Base-by-base conservation (phyloP, 2,113 vertebrate species). In the Smithornis capensis region DNA sequence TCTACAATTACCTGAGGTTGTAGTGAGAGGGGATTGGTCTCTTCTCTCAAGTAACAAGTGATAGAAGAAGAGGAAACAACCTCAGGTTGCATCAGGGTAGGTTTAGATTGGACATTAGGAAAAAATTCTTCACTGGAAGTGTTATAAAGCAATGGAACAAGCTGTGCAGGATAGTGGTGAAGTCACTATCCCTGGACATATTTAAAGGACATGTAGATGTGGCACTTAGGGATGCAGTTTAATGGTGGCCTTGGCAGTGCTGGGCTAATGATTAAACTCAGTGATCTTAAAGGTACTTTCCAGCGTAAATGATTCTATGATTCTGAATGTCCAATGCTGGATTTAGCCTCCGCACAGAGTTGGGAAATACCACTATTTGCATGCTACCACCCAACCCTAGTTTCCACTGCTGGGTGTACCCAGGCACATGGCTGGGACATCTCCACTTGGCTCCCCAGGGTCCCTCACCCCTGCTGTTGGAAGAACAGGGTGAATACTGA, bases 381-480 rank as follows among this genome's bases (percentile, higher is more conserved):
- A 47, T 17, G 18, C 57, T 14, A 1, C 13, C 14, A 24, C 33
- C 9, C 13, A 78, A 38, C 23, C 17, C 40, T 5, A 1, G 12
- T 65, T 23, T 10, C 23, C 19, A 28, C 9, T 4, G 3, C n/a
- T 21, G 31, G 13, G 19, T 10, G 14, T n/a, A 62, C 15, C 8
- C 14, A 29, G 50, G 10, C 3, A 7, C 14, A 5, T 0, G 1
- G 4, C 19, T 59, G 19, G 22, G 25, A 29, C 27, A 13, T 53
- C 33, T 63, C 35, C 37, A 70, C 23, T 40, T 6, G 16, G 6
- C 17, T 86, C 35, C 68, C 38, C 15, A n/a, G 27, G 9, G 23
- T 69, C 31, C 33, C 75, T 79, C 5, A 1, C 3, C 14, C 25
- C 8, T 1, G 2, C 44, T n/a, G 12, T 21, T 7, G 16, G 67